Base-by-base conservation (phyloP, 2,888 invertebrate genomes). In the Xylota segnis region DNA sequence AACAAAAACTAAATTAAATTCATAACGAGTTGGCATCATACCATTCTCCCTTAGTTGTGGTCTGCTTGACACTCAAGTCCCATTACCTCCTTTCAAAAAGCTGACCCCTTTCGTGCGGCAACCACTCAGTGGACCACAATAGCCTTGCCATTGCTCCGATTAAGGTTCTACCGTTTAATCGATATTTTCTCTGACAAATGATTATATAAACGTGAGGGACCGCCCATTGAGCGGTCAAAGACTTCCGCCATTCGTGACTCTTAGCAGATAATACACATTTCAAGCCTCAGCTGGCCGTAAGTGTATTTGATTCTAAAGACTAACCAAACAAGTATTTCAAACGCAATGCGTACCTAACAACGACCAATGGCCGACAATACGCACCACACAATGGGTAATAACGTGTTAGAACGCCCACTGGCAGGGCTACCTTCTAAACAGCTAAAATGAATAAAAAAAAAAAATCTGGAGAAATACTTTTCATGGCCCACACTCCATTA, bases 401-500 rank as follows among this genome's bases (percentile, higher is more conserved):
- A 18, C 58, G 7, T 61, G 66, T 68, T 61, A 68, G 50, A 83
- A 74, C 78, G 78, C 83, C 83, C 74, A 74, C 83, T 47, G n/a
- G 18, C 50, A 14, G 12, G 23, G 45, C 34, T 65, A 66, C 78
- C 54, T 83, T 78, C 32, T 66, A 9, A n/a, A 37, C 1, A 23
- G 23, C 23, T 23, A 65, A 58, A 75, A 34, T n/a, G n/a, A n/a
- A n/a, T n/a, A 54, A 43, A 45, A 23, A 50, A 27, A 10, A 12
- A 14, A 50, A 23, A 14, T 32, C 14, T 18, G 32, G 32, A 59
- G 14, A 34, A 50, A 50, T 12, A 47, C 9, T 66, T 52, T 71
- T 43, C 77, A 77, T 83, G 77, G 77, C 66, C 77, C 40, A 77
- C 83, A 43, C 71, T 83, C 54, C 32, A 54, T 66, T 77, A 72